Percentiles rank a stretch among this genome's conserved stretches.
Conservation (phyloP, 2,888 invertebrate species). For the Parnassius glacialis region DNA sequence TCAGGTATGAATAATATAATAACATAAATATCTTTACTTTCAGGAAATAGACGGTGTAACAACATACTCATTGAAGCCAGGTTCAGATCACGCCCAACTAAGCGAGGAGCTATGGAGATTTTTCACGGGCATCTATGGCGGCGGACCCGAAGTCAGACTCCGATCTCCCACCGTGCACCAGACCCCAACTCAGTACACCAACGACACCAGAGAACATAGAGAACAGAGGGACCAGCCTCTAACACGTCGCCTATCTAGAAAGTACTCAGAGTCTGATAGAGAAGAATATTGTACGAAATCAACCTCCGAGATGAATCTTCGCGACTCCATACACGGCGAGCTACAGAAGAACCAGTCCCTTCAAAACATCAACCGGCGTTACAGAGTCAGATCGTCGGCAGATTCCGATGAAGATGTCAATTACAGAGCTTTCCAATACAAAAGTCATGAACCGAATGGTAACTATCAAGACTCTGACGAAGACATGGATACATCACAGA, state of each 20-base stretch:
- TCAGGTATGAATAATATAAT: too few relatives aligned
- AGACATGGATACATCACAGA: conserved; percentile 46
- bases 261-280: conserved; percentile 68
- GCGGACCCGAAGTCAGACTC: conserved; percentile 90
- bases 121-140: conserved; percentile 91
- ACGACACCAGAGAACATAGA: conserved; percentile 24
- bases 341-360: conserved; percentile 72
- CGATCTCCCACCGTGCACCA: conserved; percentile 42
- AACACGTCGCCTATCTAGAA: conserved; percentile 43
- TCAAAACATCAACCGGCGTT: conserved; percentile 62
- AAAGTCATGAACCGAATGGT: conserved; percentile 57
- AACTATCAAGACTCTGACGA: conserved; percentile 67
- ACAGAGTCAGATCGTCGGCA: conserved; percentile 44
- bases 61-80: conserved; percentile 64
- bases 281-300: conserved; percentile 71
- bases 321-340: conserved; percentile 53
- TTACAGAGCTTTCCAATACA: conserved; percentile 54
- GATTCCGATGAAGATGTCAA: conserved; percentile 66
- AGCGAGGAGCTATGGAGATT: conserved; percentile 93
- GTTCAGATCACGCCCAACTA: conserved; percentile 87
- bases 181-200: conserved; percentile 19
- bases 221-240: conserved; percentile 28
- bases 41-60: conserved; percentile 68
- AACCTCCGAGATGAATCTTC: conserved; percentile 61
- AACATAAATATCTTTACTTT: conserved; percentile 29